These are phyloP conservation scores for Crocidura indochinensis DNA, from an alignment of 2,797 vertebrate species.

Conservation along the genomic window DNA sequence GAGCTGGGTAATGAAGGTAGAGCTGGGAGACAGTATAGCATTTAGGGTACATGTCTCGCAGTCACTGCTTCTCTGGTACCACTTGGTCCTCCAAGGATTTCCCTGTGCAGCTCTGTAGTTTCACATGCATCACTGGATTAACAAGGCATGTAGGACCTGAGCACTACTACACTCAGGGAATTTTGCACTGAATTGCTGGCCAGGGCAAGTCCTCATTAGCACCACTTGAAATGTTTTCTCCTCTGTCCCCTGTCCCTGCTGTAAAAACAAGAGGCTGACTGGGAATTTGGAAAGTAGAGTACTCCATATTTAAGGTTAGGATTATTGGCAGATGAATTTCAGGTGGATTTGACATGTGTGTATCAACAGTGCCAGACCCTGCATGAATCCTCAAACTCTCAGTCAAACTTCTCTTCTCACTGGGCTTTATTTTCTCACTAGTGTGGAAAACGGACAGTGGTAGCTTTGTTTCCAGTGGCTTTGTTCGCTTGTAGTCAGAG, in stretches of 20 bases:
- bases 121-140: no score
- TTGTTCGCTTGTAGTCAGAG: conserved; percentile 74
- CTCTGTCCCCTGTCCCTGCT: neutral
- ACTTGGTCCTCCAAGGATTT: no score
- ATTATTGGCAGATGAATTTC: neutral
- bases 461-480: conserved; percentile 67
- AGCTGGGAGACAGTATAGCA: no score
- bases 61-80: no score
- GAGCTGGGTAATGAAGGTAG: no score
- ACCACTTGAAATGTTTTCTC: neutral
- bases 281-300: conserved; percentile 1
- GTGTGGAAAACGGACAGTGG: conserved; percentile 26
- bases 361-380: neutral
- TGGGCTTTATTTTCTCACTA: conserved; percentile 63
- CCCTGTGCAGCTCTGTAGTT: no score
- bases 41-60: no score
- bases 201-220: neutral
- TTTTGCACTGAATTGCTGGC: neutral
- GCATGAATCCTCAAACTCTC: neutral
- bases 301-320: conserved; percentile 26
- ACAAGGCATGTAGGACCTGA: neutral
- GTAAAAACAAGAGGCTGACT: neutral
- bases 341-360: neutral
- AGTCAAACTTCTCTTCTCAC: conserved; percentile 31
- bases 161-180: neutral